Evolutionary conservation across 2,797 vertebrate genomes (phyloP), one percentile per base, ranked within the genome.

Genomic region (Ceryle rudis): DNA sequence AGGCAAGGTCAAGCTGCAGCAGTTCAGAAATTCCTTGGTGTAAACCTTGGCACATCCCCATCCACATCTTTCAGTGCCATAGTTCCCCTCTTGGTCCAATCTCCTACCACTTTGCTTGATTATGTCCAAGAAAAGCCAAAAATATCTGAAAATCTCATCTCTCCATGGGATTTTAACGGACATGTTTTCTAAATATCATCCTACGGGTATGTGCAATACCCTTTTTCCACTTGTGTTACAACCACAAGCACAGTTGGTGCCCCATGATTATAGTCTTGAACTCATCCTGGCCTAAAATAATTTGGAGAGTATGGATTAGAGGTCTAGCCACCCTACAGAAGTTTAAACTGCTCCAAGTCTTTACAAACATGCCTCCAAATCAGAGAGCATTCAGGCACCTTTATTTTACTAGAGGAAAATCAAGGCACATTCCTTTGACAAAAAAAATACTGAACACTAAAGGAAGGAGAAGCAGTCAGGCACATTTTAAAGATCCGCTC

Each of bases 201-300:
- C 39, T 33, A n/a, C 0, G n/a, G 28, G 13, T 33, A 49, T 26
- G 26, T 22, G 12, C 65, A 88, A 65, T 42, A 66, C 84, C 79
- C 20, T 22, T 94, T 67, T 58, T 51, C 69, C 54, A 49, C 69
- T 91, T 88, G 42, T 67, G 77, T 72, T 73, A 67, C 65, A 79
- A 8, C 80, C 91, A 72, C 75, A 95, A 39, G 71, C 47, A 82
- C 42, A 75, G 31, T 62, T 61, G 62, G 55, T 96, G 82, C 51
- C 51, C 73, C 0, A 0, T 86, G 87, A 94, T 95, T 93, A 86
- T 15, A 96, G 92, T 8, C 69, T 58, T 86, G 82, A 87, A 52
- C 62, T 72, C 72, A 58, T 69, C 16, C 23, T 61, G 65, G 81
- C 69, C 73, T 75, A 83, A 96, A 95, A 94, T 95, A 90, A 78